Evolutionary conservation across 2,797 vertebrate species (phyloP), one percentile per base, ranked within the genome.

Genomic region (Pterois miles): DNA sequence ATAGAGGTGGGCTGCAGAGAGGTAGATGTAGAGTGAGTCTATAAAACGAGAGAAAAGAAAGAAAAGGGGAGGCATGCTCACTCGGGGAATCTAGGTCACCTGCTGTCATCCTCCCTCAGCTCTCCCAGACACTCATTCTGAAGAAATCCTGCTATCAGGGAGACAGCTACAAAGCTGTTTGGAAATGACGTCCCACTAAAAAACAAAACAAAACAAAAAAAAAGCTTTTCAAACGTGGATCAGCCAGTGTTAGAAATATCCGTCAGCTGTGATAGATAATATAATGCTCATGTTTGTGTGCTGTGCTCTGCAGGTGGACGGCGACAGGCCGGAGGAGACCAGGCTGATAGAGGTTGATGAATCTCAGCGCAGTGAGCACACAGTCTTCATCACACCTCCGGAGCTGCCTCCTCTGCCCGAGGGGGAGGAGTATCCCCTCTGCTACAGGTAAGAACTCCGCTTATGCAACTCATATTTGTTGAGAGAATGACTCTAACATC

Each of bases 291-390:
- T 67, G 43, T 81, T 25, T 73, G 36, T 60, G 3, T 54, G 23
- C 23, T 70, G n/a, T 68, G 62, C 33, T 68, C 63, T 71, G 77
- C 90, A 99, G 98, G 95, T 97, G 87, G 98, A 99, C 89, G 85
- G 82, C 13, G 98, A 99, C 76, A 96, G 90, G 90, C 95, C 80
- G 5, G 96, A 97, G 84, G 98, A 99, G 81, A 92, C 94, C 13
- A 92, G 96, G 48, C 96, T 99, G 63, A 99, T 99, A 87, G 98
- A 99, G 91, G 93, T 96, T 74, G 98, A 99, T 86, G 97, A 99
- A 70, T 98, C 97, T 34, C 97, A 98, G 94, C 97, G 96, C 89
- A 99, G 98, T n/a, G 98, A 99, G 89, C 98, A 99, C 89, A 99
- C 98, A 0, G 98, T 99, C 73, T 99, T 98, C 88, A 97, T 99